A percentile compares a stretch with the other conserved stretches of the same genome.
Evolutionary conservation across 2,797 vertebrate species (phyloP).

Genomic region (Pelochelys cantorii): DNA sequence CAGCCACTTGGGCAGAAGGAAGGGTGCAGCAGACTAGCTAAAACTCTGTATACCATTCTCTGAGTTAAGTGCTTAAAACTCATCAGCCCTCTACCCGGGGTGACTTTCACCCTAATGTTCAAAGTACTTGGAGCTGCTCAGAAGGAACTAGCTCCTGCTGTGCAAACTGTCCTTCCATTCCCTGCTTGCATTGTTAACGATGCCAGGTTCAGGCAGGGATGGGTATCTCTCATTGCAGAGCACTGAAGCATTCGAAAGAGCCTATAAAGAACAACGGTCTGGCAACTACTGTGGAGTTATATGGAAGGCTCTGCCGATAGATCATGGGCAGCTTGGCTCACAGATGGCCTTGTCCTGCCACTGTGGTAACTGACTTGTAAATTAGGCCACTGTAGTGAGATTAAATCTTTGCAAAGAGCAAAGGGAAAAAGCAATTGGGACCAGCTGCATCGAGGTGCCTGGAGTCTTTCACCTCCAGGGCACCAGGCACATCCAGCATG

Average conservation of each 20-base stretch:
- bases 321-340: neutral
- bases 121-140: neutral
- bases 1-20: neutral
- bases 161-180: neutral
- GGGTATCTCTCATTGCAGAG: neutral
- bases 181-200: neutral
- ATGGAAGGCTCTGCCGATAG: neutral
- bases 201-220: neutral
- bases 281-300: neutral
- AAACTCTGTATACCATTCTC: neutral
- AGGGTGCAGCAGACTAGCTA: neutral
- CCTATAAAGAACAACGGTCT: neutral
- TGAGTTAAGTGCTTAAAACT: no score
- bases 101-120: neutral
- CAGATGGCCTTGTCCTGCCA: neutral
- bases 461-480: conserved; percentile 50
- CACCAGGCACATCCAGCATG: conserved; percentile 35
- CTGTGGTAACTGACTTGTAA: neutral
- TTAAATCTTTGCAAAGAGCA: neutral
- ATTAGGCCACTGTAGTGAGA: neutral
- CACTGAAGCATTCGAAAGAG: neutral
- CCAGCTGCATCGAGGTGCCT: neutral
- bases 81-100: neutral
- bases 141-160: neutral
- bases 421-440: conserved; percentile 9